These are phyloP conservation scores for Drosophila emarginata DNA, from an alignment of 2,888 invertebrate genomes.

Conservation along the genomic window DNA sequence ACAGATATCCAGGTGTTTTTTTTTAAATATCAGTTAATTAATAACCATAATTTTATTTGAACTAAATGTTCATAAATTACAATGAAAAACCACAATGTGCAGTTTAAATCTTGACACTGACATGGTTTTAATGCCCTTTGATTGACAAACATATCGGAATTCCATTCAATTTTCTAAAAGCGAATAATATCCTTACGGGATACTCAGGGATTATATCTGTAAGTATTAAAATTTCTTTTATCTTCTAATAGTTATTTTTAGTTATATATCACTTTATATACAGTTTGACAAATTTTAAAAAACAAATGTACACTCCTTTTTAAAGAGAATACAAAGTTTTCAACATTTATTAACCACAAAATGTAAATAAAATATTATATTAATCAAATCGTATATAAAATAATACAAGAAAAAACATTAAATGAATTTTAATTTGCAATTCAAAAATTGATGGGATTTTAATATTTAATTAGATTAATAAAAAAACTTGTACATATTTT, in stretches of 20 bases:
- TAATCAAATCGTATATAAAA: background rate
- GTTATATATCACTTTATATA: too few relatives aligned
- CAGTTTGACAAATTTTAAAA: too few relatives aligned
- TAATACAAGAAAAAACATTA: background rate
- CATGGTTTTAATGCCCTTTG: background rate
- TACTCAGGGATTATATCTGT: too few relatives aligned
- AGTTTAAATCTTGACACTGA: too few relatives aligned
- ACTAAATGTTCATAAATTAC: too few relatives aligned
- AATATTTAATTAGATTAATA: background rate
- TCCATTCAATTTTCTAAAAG: background rate
- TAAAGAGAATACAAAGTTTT: background rate
- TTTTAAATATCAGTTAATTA: conserved; percentile 22
- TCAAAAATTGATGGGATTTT: background rate
- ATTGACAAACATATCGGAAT: background rate
- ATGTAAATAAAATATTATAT: background rate
- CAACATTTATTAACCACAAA: background rate
- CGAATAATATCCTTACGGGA: too few relatives aligned
- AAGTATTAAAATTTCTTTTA: too few relatives aligned
- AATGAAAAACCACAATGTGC: background rate
- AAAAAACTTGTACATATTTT: background rate
- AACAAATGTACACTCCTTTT: background rate
- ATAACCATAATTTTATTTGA: background rate
- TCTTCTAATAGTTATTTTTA: too few relatives aligned
- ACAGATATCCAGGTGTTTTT: conserved; percentile 3
- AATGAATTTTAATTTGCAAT: background rate